Conservation (phyloP, 2,888 invertebrate genomes). For the Andrena hattorfiana region DNA sequence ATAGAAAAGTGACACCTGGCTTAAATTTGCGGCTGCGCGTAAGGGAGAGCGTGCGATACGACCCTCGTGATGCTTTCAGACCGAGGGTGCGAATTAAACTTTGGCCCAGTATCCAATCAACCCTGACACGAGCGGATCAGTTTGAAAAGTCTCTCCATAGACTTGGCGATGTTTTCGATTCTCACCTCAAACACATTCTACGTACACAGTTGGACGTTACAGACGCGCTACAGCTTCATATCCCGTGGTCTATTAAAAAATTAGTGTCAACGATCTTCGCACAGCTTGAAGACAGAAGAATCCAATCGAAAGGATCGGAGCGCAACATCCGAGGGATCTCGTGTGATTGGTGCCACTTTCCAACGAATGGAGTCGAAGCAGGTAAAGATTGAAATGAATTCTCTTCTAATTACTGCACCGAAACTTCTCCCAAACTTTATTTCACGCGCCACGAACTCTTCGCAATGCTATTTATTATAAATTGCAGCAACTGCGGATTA, state of each 20-base stretch:
- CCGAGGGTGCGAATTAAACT: conserved; percentile 79
- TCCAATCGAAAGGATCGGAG: not conserved
- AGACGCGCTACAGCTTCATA: not conserved
- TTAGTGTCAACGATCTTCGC: not conserved
- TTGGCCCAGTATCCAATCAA: conserved; percentile 78
- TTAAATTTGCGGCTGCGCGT: conserved; percentile 79
- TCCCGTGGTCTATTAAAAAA: not conserved
- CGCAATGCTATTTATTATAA: not conserved
- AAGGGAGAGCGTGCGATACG: conserved; percentile 44
- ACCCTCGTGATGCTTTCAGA: conserved; percentile 69
- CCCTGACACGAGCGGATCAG: conserved; percentile 62
- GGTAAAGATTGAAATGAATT: conserved; percentile 3
- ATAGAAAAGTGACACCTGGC: conserved; percentile 74
- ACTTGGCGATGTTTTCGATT: conserved; percentile 13
- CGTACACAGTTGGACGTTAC: not conserved
- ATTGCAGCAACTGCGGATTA: conserved; percentile 31
- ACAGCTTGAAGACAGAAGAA: not conserved
- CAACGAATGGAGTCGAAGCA: not conserved
- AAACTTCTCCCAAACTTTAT: not conserved
- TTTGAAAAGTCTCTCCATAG: conserved; percentile 35
- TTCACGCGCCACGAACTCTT: not conserved
- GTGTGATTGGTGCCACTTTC: not conserved
- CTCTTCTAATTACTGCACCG: not conserved
- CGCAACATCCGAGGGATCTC: not conserved
- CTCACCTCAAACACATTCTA: not conserved